Percentiles rank a stretch among this genome's conserved stretches.
phyloP scores from a whole-genome alignment of 2,113 vertebrate genomes.

The Dipodomys ordii region DNA sequence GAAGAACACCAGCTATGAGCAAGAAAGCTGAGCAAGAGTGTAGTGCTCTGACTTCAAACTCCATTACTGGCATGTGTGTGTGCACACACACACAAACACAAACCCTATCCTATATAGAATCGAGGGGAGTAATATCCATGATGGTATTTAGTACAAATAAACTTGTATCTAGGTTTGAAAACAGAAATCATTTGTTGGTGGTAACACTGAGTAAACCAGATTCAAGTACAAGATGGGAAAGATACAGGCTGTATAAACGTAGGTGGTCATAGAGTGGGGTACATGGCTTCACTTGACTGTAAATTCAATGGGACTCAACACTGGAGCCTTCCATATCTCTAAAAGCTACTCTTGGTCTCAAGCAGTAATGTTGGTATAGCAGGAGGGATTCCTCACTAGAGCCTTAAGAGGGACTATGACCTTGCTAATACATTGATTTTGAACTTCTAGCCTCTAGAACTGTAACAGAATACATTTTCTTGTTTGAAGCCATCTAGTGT shows the following conservation, averaged over 20 bases:
- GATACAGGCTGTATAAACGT: background rate
- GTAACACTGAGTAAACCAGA: background rate
- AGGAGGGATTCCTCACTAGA: background rate
- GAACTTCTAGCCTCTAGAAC: background rate
- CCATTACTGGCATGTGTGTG: too few relatives aligned
- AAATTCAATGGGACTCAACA: conserved; percentile 16
- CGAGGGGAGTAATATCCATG: background rate
- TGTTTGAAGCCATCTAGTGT: background rate
- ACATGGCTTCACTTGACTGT: conserved; percentile 14
- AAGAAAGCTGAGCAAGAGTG: too few relatives aligned
- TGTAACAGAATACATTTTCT: conserved; percentile 22
- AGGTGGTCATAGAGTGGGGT: background rate
- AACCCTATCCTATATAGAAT: background rate
- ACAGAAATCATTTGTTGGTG: conserved; percentile 21
- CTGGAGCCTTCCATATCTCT: conserved; percentile 4
- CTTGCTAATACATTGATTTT: conserved; percentile 29
- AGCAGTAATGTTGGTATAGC: background rate
- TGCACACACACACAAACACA: too few relatives aligned
- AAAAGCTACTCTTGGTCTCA: background rate
- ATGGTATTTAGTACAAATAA: conserved; percentile 53
- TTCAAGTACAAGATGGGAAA: conserved; percentile 36
- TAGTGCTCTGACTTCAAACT: too few relatives aligned
- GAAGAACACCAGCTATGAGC: too few relatives aligned
- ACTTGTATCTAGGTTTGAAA: conserved; percentile 34
- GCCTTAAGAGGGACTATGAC: background rate